These are phyloP conservation scores for Drosophila erecta DNA, from an alignment of 1,140 invertebrate genomes.

Conservation along the genomic window DNA sequence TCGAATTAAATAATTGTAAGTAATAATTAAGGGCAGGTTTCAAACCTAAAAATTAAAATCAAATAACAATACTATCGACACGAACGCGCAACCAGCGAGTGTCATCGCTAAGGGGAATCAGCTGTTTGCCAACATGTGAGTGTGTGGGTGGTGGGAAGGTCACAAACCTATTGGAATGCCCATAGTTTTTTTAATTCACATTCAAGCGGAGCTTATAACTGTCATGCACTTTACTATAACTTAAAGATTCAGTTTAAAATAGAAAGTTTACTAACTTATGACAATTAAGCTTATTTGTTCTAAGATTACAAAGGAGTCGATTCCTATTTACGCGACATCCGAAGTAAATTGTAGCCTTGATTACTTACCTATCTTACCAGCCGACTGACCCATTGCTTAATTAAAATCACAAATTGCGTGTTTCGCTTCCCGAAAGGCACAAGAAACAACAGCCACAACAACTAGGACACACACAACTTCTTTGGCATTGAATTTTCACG, in stretches of 20 bases:
- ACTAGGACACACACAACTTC: conserved; percentile 37
- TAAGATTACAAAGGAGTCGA: no score
- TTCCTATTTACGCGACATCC: background rate
- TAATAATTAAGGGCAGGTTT: background rate
- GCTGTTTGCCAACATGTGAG: conserved; percentile 47
- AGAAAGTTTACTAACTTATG: background rate
- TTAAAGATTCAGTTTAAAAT: background rate
- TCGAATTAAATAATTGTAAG: background rate
- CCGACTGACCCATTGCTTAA: conserved; percentile 77
- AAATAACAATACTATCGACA: conserved; percentile 23
- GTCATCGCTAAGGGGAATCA: conserved; percentile 54
- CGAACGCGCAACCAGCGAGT: background rate
- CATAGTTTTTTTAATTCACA: conserved; percentile 15
- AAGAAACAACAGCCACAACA: conserved; percentile 18
- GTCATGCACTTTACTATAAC: background rate
- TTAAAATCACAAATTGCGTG: conserved; percentile 27
- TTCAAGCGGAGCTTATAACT: conserved; percentile 26
- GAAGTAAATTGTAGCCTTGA: background rate
- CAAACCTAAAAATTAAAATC: background rate
- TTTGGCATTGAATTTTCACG: conserved; percentile 56
- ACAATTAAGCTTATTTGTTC: no score
- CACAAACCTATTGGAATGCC: conserved; percentile 69
- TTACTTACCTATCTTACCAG: conserved; percentile 82
- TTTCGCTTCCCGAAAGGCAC: conserved; percentile 36
- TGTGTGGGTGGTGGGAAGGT: conserved; percentile 58